phyloP scores from a whole-genome alignment of 2,888 invertebrate species.

The Orchesella flavescens region DNA sequence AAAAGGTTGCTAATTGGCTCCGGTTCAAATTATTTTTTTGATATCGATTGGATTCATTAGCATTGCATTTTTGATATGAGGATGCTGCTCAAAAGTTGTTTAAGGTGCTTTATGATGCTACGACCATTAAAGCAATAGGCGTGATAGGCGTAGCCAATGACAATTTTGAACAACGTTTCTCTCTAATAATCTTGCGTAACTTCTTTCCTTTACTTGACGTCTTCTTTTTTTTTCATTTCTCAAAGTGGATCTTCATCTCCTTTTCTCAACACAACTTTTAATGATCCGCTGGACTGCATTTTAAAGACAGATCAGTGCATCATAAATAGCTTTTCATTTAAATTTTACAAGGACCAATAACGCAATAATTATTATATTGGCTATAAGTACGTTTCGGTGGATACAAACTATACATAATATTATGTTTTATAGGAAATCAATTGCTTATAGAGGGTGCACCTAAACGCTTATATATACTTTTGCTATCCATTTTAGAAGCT shows the following conservation, averaged over 20 bases:
- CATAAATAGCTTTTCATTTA: constrained; percentile 43
- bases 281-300: constrained; percentile 4
- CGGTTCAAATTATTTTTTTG: background rate
- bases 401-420: background rate
- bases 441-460: background rate
- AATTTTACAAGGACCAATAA: constrained; percentile 59
- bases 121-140: too few species aligned
- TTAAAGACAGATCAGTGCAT: constrained; percentile 26
- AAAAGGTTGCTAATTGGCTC: background rate
- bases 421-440: background rate
- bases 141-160: too few species aligned
- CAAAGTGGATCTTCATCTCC: background rate
- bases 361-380: constrained; percentile 58
- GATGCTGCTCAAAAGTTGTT: too few species aligned
- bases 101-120: too few species aligned
- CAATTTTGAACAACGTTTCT: too few species aligned
- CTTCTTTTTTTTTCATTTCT: constrained; percentile 3
- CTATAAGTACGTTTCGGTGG: constrained; percentile 32
- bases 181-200: too few species aligned
- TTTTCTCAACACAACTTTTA: background rate
- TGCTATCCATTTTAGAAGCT: constrained; percentile 10
- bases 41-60: too few species aligned
- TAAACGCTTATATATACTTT: background rate
- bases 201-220: background rate
- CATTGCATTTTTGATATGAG: too few species aligned